Evolutionary conservation across 2,797 vertebrate species (phyloP), one percentile per base, ranked within the genome.

Genomic region (Coranthus polyacanthus): DNA sequence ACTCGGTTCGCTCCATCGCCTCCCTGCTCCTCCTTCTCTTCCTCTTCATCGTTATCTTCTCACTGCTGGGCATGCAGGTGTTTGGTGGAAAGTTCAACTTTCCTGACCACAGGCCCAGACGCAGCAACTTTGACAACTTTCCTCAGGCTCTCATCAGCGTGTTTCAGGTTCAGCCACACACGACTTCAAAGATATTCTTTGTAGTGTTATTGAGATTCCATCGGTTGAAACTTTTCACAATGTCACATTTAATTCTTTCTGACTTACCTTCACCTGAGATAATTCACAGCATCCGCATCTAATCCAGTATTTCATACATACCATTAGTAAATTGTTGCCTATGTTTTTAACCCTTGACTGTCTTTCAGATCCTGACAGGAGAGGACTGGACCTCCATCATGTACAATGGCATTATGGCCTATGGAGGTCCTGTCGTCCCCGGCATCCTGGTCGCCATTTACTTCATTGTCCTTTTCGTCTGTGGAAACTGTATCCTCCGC

Each of bases 21-120:
- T 99, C 95, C 20, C 91, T 99, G 63, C 95, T 99, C 26, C 95
- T 99, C 42, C 95, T 99, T 13, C 97, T 99, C 84, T 98, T 97
- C 90, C 97, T 99, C 75, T 98, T 97, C 88, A 98, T 98, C 12
- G 91, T 96, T 64, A 98, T 99, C 92, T 99, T 98, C 49, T 95
- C 96, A 7, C 94, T 99, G 42, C 93, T 99, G 83, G 98, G 98
- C 66, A 99, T 99, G 98, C 98, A 99, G 85, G 97, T 99, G 79
- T 99, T 99, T 34, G 98, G 98, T 9, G 97, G 97, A 54, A 96
- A 95, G 79, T 99, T 95, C 45, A 97, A 97, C 89, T 99, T 99
- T 0, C 88, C 95, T 3, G 94, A 98, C 88, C 76, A 91, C 15
- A 71, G 92, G 54, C 82, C 95, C 39, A 89, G 93, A 12, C 96